A percentile compares a stretch with the other conserved stretches of the same genome.
These are phyloP conservation scores for Antrozous pallidus DNA, from an alignment of 2,797 vertebrate genomes.

Conservation along the genomic window DNA sequence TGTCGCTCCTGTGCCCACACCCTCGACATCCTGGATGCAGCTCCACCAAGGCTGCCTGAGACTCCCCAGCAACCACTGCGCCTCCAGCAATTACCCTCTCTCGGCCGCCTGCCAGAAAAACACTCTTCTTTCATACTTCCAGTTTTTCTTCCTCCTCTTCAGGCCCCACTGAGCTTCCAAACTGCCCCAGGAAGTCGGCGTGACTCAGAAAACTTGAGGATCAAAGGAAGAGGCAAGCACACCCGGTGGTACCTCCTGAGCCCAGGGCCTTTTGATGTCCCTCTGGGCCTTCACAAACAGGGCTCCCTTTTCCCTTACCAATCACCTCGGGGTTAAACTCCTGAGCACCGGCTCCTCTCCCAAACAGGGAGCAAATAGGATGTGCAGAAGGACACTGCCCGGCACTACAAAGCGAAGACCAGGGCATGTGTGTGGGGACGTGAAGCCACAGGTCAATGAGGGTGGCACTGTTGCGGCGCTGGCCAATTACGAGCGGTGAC, in stretches of 20 bases:
- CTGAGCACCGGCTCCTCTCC: background rate
- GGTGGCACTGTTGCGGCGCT: background rate
- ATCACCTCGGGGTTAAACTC: slow-evolving; percentile 22
- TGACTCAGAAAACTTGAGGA: slow-evolving; percentile 27
- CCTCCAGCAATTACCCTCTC: slow-evolving; percentile 14
- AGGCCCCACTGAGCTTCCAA: slow-evolving; percentile 2
- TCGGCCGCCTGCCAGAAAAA: background rate
- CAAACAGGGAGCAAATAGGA: background rate
- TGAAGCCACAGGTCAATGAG: background rate
- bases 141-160: slow-evolving; percentile 16
- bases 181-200: background rate
- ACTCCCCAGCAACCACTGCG: background rate
- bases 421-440: background rate
- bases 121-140: background rate
- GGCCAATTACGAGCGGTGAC: background rate
- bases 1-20: background rate
- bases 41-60: background rate
- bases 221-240: slow-evolving; percentile 14
- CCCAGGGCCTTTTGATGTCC: slow-evolving; percentile 22
- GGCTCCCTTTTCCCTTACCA: background rate
- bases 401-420: background rate
- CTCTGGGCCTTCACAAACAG: background rate
- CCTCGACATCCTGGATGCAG: background rate
- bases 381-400: background rate
- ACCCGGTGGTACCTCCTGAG: background rate